phyloP scores from a whole-genome alignment of 2,113 vertebrate genomes.

The Calonectris borealis region DNA sequence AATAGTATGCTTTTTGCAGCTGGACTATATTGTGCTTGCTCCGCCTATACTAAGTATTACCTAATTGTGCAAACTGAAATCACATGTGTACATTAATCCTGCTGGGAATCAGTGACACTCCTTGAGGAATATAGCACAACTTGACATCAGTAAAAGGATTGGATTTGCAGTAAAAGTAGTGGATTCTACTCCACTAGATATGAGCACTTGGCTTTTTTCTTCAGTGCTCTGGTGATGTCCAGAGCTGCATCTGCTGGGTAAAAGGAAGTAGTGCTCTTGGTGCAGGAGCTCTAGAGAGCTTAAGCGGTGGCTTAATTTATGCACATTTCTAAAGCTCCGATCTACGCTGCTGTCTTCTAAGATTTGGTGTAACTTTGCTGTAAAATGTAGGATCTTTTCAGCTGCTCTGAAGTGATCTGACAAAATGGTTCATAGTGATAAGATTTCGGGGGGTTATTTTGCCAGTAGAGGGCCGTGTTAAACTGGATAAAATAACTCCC shows the following conservation, averaged over 20 bases:
- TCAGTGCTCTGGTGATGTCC: not conserved
- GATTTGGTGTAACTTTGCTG: not conserved
- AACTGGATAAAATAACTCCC: constrained; percentile 67
- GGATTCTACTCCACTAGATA: not conserved
- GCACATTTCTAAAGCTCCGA: not conserved
- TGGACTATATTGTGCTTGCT: not conserved
- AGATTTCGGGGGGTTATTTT: constrained; percentile 37
- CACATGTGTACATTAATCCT: not conserved
- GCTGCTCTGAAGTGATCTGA: not conserved
- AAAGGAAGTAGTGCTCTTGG: not conserved
- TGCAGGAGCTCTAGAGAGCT: not conserved
- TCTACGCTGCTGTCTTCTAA: not conserved
- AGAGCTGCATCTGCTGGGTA: not conserved
- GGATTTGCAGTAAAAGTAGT: not conserved
- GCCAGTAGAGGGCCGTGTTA: constrained; percentile 79
- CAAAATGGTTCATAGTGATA: not conserved
- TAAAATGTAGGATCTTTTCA: not conserved
- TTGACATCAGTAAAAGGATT: not conserved
- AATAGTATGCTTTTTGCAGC: not conserved
- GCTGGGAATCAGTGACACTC: not conserved
- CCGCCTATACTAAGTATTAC: not conserved
- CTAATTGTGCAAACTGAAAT: not conserved
- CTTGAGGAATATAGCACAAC: not conserved
- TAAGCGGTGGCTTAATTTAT: not conserved
- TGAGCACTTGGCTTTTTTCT: not conserved